Evolutionary conservation across 2,888 invertebrate species (phyloP).

Genomic region (Ochlodes sylvanus): DNA sequence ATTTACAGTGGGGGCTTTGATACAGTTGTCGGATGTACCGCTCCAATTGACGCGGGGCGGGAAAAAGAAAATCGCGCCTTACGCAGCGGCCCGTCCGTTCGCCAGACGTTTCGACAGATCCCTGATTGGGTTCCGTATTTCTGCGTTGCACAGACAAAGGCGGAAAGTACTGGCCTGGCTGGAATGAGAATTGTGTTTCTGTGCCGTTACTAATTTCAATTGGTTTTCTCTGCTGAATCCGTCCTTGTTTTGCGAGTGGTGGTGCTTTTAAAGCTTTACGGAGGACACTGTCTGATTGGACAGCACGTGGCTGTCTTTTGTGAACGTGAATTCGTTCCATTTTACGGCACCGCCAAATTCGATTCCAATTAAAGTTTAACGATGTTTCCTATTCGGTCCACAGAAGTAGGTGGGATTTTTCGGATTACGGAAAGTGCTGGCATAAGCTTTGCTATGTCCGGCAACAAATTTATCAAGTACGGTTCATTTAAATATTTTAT

Average conservation of each 20-base stretch:
- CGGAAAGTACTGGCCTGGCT: conserved; percentile 29
- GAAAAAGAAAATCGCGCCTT: conserved; percentile 47
- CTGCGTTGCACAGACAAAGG: conserved; percentile 36
- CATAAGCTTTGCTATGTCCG: neutral
- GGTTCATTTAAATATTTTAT: neutral
- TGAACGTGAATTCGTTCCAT: conserved; percentile 34
- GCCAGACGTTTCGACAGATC: conserved; percentile 48
- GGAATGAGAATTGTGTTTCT: conserved; percentile 36
- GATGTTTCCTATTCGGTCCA: conserved; percentile 18
- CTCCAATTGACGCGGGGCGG: conserved; percentile 41
- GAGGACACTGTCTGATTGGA: conserved; percentile 34
- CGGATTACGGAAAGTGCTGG: conserved; percentile 10
- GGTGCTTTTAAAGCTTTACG: conserved; percentile 35
- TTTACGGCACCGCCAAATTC: conserved; percentile 33
- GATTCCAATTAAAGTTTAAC: conserved; percentile 32
- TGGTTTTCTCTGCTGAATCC: conserved; percentile 35
- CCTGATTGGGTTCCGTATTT: conserved; percentile 48
- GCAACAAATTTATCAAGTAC: neutral
- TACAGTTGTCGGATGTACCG: conserved; percentile 39
- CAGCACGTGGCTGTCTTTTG: conserved; percentile 32
- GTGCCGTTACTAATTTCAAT: conserved; percentile 38
- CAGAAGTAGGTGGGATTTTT: conserved; percentile 3
- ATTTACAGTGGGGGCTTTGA: conserved; percentile 25
- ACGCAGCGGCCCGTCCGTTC: conserved; percentile 44
- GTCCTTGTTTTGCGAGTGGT: conserved; percentile 34